Percentiles rank a stretch among this genome's conserved stretches.
These are phyloP conservation scores for Cotesia congregata DNA, from an alignment of 2,888 invertebrate species.

Conservation along the genomic window DNA sequence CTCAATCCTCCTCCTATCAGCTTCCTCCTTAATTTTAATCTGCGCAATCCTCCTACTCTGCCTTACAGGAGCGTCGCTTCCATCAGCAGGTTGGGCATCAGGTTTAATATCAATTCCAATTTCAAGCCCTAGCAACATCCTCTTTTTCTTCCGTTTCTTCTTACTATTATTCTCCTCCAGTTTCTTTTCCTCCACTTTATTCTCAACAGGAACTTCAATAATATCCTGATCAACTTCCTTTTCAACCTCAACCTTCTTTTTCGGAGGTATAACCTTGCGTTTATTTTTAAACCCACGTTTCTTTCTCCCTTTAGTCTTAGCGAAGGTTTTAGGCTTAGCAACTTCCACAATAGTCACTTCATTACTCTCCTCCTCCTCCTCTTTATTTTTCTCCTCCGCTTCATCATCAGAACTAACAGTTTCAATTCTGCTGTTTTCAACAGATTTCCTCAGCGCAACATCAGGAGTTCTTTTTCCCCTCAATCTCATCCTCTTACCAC, in stretches of 20 bases:
- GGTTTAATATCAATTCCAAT: conserved; percentile 66
- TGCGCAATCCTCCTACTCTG: conserved; percentile 90
- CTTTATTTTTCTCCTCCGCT: conserved; percentile 61
- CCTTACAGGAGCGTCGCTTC: conserved; percentile 75
- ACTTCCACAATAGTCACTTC: conserved; percentile 49
- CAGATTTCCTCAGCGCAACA: conserved; percentile 59
- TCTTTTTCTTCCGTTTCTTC: conserved; percentile 62
- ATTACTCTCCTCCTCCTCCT: conserved; percentile 53
- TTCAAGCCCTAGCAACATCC: conserved; percentile 72
- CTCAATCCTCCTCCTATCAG: conserved; percentile 81
- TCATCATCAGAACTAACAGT: conserved; percentile 65
- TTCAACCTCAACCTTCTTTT: conserved; percentile 47
- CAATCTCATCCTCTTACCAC: conserved; percentile 64
- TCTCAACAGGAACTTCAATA: conserved; percentile 38
- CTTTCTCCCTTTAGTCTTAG: conserved; percentile 53
- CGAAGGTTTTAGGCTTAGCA: conserved; percentile 38
- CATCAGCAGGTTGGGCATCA: neutral
- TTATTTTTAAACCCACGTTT: conserved; percentile 54
- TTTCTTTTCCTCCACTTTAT: conserved; percentile 1
- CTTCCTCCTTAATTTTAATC: conserved; percentile 88
- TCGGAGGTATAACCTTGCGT: conserved; percentile 43
- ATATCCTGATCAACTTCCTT: conserved; percentile 45
- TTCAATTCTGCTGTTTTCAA: conserved; percentile 64
- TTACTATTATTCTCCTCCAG: conserved; percentile 36
- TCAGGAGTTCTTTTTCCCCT: conserved; percentile 61